A percentile compares a stretch with the other conserved stretches of the same genome.
Evolutionary conservation across 2,888 invertebrate species (phyloP).

Genomic region (Agrochola lota): DNA sequence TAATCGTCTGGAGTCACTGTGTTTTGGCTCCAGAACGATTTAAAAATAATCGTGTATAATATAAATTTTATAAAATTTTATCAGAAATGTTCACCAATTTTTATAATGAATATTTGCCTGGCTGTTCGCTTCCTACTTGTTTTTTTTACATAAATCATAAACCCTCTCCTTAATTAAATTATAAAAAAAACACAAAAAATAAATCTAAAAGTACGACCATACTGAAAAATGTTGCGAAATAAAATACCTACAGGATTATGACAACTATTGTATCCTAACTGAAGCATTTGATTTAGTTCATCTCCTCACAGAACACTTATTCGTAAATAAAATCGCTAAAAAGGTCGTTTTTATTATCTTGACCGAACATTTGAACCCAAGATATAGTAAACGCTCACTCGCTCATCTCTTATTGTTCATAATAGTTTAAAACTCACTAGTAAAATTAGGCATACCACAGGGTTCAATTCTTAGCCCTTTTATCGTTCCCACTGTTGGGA

Average conservation of each 20-base stretch:
- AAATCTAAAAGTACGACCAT: background rate
- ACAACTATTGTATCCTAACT: background rate
- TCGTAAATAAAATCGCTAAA: background rate
- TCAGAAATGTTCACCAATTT: too few relatives aligned
- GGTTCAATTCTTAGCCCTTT: conserved; percentile 1
- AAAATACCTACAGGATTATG: background rate
- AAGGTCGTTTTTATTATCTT: background rate
- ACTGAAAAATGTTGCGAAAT: background rate
- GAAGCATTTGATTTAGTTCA: conserved; percentile 16
- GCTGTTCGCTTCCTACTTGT: background rate
- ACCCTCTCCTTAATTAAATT: background rate
- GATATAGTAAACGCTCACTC: background rate
- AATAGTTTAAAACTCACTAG: background rate
- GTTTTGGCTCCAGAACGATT: too few relatives aligned
- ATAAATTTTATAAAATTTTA: background rate
- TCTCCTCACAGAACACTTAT: background rate
- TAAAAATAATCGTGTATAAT: too few relatives aligned
- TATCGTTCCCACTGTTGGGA: background rate
- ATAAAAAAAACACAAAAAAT: background rate
- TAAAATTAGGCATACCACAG: conserved; percentile 4
- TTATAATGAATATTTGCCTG: background rate
- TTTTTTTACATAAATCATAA: background rate
- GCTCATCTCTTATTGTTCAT: background rate
- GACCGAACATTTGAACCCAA: background rate
- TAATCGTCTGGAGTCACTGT: too few relatives aligned